A percentile compares a stretch with the other conserved stretches of the same genome.
Evolutionary conservation across 2,888 invertebrate genomes (phyloP).

Genomic region (Sympetrum striolatum): DNA sequence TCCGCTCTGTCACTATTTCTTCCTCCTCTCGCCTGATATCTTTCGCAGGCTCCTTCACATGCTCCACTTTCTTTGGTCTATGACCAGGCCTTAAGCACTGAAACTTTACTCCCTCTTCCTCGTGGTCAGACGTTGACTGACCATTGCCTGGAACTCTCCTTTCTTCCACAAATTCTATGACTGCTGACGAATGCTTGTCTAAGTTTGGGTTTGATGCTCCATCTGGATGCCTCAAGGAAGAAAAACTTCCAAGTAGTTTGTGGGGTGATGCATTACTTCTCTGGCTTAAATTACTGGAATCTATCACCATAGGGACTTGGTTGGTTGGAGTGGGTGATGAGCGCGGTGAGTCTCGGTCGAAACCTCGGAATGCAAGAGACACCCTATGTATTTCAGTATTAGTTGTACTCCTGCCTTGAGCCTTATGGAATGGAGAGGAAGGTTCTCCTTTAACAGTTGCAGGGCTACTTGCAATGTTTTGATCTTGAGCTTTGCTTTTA

Average conservation of each 20-base stretch:
- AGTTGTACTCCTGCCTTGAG: not conserved
- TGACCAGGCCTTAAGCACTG: constrained; percentile 8
- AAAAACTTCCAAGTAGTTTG: constrained; percentile 64
- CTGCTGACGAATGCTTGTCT: constrained; percentile 64
- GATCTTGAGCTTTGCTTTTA: not conserved
- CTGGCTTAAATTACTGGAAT: not conserved
- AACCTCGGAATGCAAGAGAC: constrained; percentile 13
- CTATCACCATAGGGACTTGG: not conserved
- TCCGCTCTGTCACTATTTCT: not conserved
- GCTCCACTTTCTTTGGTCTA: constrained; percentile 11
- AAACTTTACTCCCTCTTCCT: constrained; percentile 55
- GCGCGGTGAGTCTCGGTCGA: constrained; percentile 1
- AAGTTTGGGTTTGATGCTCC: constrained; percentile 93
- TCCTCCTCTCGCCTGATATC: constrained; percentile 14
- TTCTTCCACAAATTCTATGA: constrained; percentile 54
- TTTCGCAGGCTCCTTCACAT: not conserved
- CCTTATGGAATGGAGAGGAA: constrained; percentile 23
- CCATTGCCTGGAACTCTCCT: constrained; percentile 68
- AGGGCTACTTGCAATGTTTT: not conserved
- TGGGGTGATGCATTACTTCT: not conserved
- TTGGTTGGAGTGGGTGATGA: constrained; percentile 1
- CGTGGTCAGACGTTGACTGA: constrained; percentile 68
- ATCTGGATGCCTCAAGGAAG: constrained; percentile 84
- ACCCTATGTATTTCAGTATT: not conserved
- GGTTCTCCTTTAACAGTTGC: not conserved